These are phyloP conservation scores for Bettongia penicillata DNA, from an alignment of 2,113 vertebrate genomes.

Conservation along the genomic window DNA sequence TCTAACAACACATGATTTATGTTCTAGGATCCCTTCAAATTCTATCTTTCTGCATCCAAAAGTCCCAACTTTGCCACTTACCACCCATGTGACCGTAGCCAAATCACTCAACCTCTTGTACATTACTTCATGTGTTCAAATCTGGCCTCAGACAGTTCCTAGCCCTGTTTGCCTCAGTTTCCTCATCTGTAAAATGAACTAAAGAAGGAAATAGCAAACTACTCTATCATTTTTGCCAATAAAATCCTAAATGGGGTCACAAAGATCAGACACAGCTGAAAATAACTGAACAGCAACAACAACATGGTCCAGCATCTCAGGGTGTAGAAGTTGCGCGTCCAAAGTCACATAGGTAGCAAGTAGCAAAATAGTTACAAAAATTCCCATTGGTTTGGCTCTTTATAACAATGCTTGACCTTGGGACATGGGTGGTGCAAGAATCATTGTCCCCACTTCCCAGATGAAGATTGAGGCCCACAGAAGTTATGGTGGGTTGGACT, in stretches of 20 bases:
- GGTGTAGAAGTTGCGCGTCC: background rate
- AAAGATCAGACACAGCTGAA: background rate
- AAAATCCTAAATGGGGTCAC: background rate
- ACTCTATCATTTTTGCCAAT: too few species aligned
- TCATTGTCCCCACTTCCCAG: background rate
- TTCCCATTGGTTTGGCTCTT: too few species aligned
- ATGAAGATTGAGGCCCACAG: background rate
- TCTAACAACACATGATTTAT: background rate
- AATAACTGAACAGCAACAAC: background rate
- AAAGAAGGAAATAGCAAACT: too few species aligned
- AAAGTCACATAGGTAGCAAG: too few species aligned
- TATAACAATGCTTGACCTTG: too few species aligned
- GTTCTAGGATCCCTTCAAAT: background rate
- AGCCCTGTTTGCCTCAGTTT: too few species aligned
- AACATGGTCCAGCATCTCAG: background rate
- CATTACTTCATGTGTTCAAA: background rate
- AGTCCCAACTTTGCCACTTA: background rate
- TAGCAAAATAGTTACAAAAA: too few species aligned
- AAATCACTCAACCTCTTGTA: background rate
- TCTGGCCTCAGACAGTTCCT: background rate
- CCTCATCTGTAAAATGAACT: too few species aligned
- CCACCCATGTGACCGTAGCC: background rate
- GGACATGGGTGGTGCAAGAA: background rate
- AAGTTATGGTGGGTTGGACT: background rate
- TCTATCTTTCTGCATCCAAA: background rate